Evolutionary conservation across 2,797 vertebrate genomes (phyloP).

Genomic region (Bradypodion pumilum): DNA sequence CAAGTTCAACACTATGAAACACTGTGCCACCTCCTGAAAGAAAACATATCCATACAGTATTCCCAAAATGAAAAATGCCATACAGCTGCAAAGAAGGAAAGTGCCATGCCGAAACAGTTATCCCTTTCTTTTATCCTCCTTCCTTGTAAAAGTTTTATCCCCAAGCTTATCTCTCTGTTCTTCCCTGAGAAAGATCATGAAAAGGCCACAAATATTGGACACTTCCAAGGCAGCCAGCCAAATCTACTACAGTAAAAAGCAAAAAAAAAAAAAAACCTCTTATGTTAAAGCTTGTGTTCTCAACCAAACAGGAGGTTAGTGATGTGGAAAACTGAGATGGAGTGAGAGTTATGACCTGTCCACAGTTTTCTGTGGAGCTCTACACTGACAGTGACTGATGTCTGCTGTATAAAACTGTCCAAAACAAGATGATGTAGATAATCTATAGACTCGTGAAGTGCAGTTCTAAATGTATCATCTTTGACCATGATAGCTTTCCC

Average conservation of each 20-base stretch:
- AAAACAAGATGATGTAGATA: background rate
- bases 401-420: background rate
- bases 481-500: background rate
- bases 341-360: background rate
- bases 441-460: background rate
- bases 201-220: background rate
- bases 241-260: no score
- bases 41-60: slow-evolving; percentile 27
- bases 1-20: slow-evolving; percentile 32
- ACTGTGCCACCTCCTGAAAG: slow-evolving; percentile 8
- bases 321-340: background rate
- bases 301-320: background rate
- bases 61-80: slow-evolving; percentile 4
- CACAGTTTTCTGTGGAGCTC: background rate
- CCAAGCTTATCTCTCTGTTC: background rate
- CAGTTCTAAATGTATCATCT: background rate
- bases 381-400: background rate
- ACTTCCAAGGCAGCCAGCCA: background rate
- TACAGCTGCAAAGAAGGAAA: background rate
- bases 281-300: background rate
- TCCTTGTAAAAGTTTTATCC: background rate
- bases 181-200: background rate
- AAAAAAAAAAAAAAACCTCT: no score
- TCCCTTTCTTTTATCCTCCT: background rate
- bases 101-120: background rate